Base-by-base conservation (phyloP, 1,140 invertebrate genomes). In the Drosophila varians region DNA sequence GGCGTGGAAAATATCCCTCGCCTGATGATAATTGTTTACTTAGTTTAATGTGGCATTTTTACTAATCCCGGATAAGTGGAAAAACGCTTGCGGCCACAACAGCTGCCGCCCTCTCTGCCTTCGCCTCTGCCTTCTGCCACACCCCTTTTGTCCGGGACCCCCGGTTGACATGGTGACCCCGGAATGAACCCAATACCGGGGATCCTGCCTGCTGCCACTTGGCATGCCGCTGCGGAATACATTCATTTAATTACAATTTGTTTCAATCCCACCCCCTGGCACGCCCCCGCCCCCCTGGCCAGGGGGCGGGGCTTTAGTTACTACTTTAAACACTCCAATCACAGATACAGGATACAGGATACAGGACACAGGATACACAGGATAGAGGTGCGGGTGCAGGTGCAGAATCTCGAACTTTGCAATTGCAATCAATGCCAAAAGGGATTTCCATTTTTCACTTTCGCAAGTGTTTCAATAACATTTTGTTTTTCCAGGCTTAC, bases 161-260 rank as follows among this genome's bases (percentile, higher is more conserved):
- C 28, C 26, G 47, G 79, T 79, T 83, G 79, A 72, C 72, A 78
- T 75, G 75, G 65, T 46, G 66, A 86, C 80, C 54, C 34, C 40
- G 26, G 47, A 54, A 46, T 36, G 31, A 49, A 48, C 42, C 60
- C 38, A 6, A 46, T 21, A 31, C 7, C 56, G 16, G 34, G 31
- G 64, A 65, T 16, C 16, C 42, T 36, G 68, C 53, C 68, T 60
- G 11, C 25, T 34, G 55, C 23, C 25, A 23, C 38, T 38, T 12
- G n/a, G 34, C 9, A 26, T 45, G 38, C 46, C 38, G 26, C 25
- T 47, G 28, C 16, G 51, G 52, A 73, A 52, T 52, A 65, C 58
- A 74, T 77, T 77, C 74, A 83, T 83, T 83, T 74, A 83, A 83
- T 83, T 83, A 83, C 74, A 83, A 83, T 83, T 82, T 77, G 58